A percentile compares a stretch with the other conserved stretches of the same genome.
Evolutionary conservation across 2,113 vertebrate genomes (phyloP).

Genomic region (Barnardius zonarius): DNA sequence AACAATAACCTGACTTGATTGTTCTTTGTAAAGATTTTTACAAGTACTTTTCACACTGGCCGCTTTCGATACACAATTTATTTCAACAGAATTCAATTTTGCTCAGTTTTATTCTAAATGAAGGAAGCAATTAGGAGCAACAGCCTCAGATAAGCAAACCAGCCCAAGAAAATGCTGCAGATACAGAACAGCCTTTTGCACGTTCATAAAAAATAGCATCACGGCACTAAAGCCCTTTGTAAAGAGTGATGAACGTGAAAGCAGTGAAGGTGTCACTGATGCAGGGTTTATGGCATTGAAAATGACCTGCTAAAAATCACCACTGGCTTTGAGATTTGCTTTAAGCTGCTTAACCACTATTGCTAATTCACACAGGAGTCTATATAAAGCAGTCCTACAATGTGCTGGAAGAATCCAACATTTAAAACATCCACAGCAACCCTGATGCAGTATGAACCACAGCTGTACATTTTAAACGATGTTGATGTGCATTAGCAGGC

Average conservation of each 20-base stretch:
- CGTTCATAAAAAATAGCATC: background rate
- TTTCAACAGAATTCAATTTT: background rate
- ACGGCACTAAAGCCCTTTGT: background rate
- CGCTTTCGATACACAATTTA: background rate
- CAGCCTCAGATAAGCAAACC: background rate
- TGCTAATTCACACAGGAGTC: background rate
- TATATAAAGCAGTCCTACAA: background rate
- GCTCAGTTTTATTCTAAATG: background rate
- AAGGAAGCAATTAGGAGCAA: background rate
- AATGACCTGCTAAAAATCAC: background rate
- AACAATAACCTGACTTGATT: background rate
- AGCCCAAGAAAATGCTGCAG: background rate
- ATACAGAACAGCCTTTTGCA: background rate
- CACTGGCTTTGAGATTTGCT: background rate
- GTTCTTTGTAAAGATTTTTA: background rate
- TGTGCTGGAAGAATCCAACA: accelerated
- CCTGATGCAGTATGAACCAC: background rate
- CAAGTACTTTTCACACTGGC: background rate
- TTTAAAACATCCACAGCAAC: background rate
- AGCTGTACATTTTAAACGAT: background rate
- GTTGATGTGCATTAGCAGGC: background rate
- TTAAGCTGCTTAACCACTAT: background rate
- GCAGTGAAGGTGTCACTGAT: background rate
- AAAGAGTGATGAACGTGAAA: background rate
- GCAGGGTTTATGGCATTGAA: background rate